Conservation (phyloP, 2,888 invertebrate genomes). For the Hofmannophila pseudospretella region DNA sequence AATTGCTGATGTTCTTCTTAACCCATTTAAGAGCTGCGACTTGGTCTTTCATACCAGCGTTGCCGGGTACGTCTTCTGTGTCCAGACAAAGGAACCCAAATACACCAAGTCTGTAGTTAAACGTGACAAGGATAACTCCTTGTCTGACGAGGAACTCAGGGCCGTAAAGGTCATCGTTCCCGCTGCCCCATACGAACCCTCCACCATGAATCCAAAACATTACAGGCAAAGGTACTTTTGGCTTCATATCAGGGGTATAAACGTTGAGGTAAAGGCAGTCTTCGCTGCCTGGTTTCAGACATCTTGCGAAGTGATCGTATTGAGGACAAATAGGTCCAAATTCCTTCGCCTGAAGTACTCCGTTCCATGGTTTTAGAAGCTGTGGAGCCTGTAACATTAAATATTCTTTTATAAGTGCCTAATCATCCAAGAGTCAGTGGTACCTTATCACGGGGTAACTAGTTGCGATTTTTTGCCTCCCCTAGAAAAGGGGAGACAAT, state of each 20-base stretch:
- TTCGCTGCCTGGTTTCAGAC: slow-evolving; percentile 28
- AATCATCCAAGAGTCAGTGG: no score
- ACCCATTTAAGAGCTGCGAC: slow-evolving; percentile 61
- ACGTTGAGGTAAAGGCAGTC: slow-evolving; percentile 47
- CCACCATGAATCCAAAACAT: slow-evolving; percentile 51
- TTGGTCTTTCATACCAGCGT: slow-evolving; percentile 69
- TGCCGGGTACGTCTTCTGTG: slow-evolving; percentile 59
- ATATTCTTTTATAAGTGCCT: no score
- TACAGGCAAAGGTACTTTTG: slow-evolving; percentile 28
- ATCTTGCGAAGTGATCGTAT: slow-evolving; percentile 24
- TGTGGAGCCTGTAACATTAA: slow-evolving; percentile 35
- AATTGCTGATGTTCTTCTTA: slow-evolving; percentile 46
- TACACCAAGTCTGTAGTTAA: slow-evolving; percentile 58
- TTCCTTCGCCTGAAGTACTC: slow-evolving; percentile 29
- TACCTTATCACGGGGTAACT: no score
- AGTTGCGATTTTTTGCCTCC: no score
- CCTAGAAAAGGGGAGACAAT: no score
- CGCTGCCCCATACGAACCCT: slow-evolving; percentile 38
- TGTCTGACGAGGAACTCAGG: slow-evolving; percentile 55
- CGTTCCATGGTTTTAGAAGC: slow-evolving; percentile 36
- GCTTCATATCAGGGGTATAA: slow-evolving; percentile 32
- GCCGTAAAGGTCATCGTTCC: slow-evolving; percentile 39
- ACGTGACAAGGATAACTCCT: slow-evolving; percentile 51
- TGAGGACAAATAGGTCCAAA: slow-evolving; percentile 39
- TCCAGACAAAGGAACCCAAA: slow-evolving; percentile 57